Evolutionary conservation across 2,888 invertebrate genomes (phyloP).

Genomic region (Ernsta delagoae): DNA sequence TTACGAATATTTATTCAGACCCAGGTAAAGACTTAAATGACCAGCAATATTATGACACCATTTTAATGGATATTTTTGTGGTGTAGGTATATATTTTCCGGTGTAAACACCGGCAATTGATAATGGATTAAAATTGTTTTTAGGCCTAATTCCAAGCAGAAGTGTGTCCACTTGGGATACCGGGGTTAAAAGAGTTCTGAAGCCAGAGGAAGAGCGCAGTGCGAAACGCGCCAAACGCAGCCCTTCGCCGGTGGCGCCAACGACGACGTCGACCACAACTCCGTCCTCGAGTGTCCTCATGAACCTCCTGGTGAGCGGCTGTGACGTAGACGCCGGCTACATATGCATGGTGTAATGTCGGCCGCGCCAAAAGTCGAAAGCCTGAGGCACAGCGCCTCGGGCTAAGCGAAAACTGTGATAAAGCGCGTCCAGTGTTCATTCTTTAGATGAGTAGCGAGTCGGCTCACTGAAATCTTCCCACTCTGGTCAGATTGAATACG

Average conservation of each 20-base stretch:
- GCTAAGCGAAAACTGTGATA: slow-evolving; percentile 76
- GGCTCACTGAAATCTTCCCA: slow-evolving; percentile 21
- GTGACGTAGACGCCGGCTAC: slow-evolving; percentile 97
- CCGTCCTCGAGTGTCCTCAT: slow-evolving; percentile 93
- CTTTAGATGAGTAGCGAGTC: slow-evolving; percentile 38
- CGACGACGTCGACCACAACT: slow-evolving; percentile 58
- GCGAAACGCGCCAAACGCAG: slow-evolving; percentile 74
- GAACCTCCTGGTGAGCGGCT: slow-evolving; percentile 97
- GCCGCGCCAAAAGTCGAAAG: slow-evolving; percentile 80
- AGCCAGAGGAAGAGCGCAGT: slow-evolving; percentile 71
- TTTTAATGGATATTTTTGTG: neutral
- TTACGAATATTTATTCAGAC: slow-evolving; percentile 77
- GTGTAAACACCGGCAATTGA: no score
- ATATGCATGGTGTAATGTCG: slow-evolving; percentile 91
- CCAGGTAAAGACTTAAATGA: slow-evolving; percentile 68
- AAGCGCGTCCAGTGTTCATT: slow-evolving; percentile 78
- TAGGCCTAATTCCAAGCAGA: slow-evolving; percentile 74
- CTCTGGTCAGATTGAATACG: slow-evolving; percentile 29
- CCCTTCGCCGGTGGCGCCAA: slow-evolving; percentile 60
- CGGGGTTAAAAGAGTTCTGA: slow-evolving; percentile 71
- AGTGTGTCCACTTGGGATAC: slow-evolving; percentile 70
- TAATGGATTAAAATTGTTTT: slow-evolving; percentile 39
- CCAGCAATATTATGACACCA: no score
- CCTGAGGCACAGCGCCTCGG: slow-evolving; percentile 58
- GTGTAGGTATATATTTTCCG: no score